Evolutionary conservation across 2,888 invertebrate species (phyloP).

Genomic region (Rambutsinella grinnellia): DNA sequence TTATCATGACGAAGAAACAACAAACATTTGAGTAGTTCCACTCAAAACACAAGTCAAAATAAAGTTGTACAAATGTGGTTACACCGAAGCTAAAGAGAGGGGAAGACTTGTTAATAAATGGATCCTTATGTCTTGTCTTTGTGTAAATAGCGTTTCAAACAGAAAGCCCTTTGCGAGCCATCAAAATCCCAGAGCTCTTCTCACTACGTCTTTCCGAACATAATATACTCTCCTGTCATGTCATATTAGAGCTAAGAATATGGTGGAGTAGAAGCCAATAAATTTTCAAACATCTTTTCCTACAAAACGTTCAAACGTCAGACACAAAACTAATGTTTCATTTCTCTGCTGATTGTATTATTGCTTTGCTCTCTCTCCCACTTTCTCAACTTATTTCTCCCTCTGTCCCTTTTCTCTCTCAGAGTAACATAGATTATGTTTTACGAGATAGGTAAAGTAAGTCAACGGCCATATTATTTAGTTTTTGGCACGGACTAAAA

Average conservation of each 20-base stretch:
- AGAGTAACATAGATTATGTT: not conserved
- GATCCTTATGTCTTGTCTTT: not conserved
- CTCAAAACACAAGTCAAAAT: slow-evolving; percentile 6
- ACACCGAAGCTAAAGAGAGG: no score
- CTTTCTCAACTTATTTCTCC: not conserved
- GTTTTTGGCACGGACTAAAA: slow-evolving; percentile 45
- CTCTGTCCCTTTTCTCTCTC: not conserved
- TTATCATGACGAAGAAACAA: slow-evolving; percentile 43
- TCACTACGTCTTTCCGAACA: not conserved
- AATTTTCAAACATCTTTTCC: not conserved
- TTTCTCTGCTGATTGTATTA: not conserved
- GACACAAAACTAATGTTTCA: not conserved
- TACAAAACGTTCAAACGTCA: no score
- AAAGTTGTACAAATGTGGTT: no score
- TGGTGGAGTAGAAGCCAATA: not conserved
- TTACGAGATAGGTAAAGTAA: not conserved
- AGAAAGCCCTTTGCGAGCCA: not conserved
- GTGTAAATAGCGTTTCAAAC: slow-evolving; percentile 8
- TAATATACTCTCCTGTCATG: not conserved
- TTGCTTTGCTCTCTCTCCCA: not conserved
- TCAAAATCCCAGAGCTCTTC: not conserved
- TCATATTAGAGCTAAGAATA: not conserved
- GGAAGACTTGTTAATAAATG: no score
- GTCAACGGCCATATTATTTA: slow-evolving; percentile 22
- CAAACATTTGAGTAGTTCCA: slow-evolving; percentile 27